phyloP scores from a whole-genome alignment of 35 echinoderm and acorn worm genomes.

The Diadema setosum region DNA sequence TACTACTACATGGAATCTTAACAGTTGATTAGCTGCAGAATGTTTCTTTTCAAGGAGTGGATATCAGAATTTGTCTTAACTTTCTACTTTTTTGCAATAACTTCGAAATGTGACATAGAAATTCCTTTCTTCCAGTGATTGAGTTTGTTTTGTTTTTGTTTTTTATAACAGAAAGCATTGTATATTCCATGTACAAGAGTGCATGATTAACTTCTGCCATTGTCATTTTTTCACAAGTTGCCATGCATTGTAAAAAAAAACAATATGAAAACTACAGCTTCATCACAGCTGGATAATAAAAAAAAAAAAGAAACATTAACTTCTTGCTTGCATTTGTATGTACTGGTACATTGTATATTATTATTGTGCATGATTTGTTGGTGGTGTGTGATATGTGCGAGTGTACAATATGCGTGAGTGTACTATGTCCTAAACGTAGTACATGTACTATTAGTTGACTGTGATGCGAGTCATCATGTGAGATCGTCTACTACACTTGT shows the following conservation, averaged over 20 bases:
- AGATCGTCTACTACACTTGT: too few relatives aligned
- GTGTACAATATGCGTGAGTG: too few relatives aligned
- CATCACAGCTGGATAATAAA: background rate
- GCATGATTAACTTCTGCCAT: background rate
- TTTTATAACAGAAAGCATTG: background rate
- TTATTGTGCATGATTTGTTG: too few relatives aligned
- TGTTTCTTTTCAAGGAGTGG: background rate
- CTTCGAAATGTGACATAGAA: background rate
- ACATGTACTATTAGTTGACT: too few relatives aligned
- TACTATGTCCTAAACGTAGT: too few relatives aligned
- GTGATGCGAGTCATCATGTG: too few relatives aligned
- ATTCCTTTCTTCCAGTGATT: background rate
- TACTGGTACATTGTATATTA: background rate
- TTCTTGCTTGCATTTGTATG: background rate
- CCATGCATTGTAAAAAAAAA: background rate
- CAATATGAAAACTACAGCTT: background rate
- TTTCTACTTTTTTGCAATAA: background rate
- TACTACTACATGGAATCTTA: too few relatives aligned
- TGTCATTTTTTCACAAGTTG: conserved; percentile 4
- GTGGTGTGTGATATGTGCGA: too few relatives aligned
- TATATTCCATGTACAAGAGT: background rate
- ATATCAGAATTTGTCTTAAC: background rate
- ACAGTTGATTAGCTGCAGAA: background rate
- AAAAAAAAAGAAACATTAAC: background rate
- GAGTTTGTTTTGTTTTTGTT: background rate